Percentiles rank a stretch among this genome's conserved stretches.
phyloP scores from a whole-genome alignment of 2,888 invertebrate species.

The Dynastes grantii region DNA sequence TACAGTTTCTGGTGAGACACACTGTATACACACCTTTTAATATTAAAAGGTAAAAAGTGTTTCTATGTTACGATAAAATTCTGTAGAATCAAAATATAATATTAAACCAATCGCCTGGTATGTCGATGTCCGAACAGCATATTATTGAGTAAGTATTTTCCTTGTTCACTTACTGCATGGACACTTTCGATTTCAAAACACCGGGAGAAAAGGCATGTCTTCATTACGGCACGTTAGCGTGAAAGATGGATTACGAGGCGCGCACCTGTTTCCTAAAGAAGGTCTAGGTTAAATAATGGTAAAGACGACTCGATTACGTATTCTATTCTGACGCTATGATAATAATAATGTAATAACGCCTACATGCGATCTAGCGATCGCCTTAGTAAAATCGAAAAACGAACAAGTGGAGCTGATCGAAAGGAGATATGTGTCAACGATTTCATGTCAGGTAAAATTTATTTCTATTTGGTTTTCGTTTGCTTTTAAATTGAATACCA shows the following conservation, averaged over 20 bases:
- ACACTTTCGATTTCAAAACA: slow-evolving; percentile 32
- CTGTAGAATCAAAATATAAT: too few relatives aligned
- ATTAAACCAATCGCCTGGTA: too few relatives aligned
- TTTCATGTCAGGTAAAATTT: too few relatives aligned
- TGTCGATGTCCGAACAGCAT: slow-evolving; percentile 3
- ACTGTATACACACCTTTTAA: too few relatives aligned
- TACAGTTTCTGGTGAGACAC: too few relatives aligned
- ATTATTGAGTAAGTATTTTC: background rate
- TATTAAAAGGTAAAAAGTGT: too few relatives aligned
- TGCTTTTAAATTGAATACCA: too few relatives aligned
- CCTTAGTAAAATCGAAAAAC: background rate
- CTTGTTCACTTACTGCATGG: slow-evolving; percentile 9
- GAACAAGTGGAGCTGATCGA: background rate
- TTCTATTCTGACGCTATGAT: background rate
- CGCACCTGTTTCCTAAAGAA: slow-evolving; percentile 15
- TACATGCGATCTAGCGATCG: background rate
- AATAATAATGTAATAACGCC: slow-evolving; percentile 16
- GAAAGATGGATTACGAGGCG: slow-evolving; percentile 35
- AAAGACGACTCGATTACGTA: background rate
- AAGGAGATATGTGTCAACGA: background rate
- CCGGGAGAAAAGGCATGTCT: slow-evolving; percentile 21
- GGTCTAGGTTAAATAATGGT: slow-evolving; percentile 38
- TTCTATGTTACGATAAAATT: too few relatives aligned
- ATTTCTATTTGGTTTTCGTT: too few relatives aligned
- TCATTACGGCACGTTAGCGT: slow-evolving; percentile 20